Evolutionary conservation across 2,888 invertebrate genomes (phyloP), one percentile per base, ranked within the genome.

Genomic region (Drosophila algonquin): DNA sequence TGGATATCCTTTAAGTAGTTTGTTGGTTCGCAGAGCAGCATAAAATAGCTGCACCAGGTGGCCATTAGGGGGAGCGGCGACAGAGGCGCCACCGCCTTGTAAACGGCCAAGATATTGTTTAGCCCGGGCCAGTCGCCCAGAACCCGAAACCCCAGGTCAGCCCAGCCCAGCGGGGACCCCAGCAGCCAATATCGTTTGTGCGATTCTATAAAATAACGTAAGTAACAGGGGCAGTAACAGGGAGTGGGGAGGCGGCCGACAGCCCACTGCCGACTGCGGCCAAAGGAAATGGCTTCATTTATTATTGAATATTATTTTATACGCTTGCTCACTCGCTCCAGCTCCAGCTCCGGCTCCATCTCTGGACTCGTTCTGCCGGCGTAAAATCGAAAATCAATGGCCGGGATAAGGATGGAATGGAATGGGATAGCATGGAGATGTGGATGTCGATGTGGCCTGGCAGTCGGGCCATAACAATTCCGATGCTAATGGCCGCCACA

Each of bases 251-350:
- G 7, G 2, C 3, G 14, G 32, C 18, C 30, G 12, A 53, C 45
- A 52, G 51, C 55, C 40, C 53, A 59, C 73, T 57, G 32, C 32
- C 32, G 56, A 40, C 40, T 35, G 35, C 40, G 74, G 51, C 63
- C 65, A 62, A 73, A 77, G 85, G 80, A 86, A 86, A 86, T 87
- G 88, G 86, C 88, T 87, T 88, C 83, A 86, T 86, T 86, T 85
- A 87, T 87, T 85, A 85, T 85, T 87, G 83, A 85, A 85, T 87
- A 85, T 87, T 85, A 87, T 87, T 87, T 87, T 85, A 85, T 85
- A 79, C 81, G 85, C 87, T 81, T 74, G 79, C 80, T 76, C 69
- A 69, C 59, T 27, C 35, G 40, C 67, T 58, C 63, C 61, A 64
- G 55, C 75, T 79, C 44, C 45, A 21, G 47, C 24, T 24, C 24